phyloP scores from a whole-genome alignment of 2,888 invertebrate species.

The Cheilosia vernalis region DNA sequence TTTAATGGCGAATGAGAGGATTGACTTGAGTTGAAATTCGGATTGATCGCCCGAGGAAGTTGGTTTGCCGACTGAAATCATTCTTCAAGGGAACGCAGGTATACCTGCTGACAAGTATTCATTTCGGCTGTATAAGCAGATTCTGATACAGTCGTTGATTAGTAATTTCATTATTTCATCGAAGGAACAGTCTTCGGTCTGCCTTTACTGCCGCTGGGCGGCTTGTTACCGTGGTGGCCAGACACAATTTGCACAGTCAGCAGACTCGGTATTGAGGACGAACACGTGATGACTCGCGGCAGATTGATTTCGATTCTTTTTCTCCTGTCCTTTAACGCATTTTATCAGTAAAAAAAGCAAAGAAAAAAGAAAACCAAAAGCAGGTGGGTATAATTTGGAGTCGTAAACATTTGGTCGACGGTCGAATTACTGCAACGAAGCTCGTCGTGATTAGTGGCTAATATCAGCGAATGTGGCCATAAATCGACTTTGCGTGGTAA shows the following conservation, averaged over 20 bases:
- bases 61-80: not conserved
- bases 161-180: not conserved
- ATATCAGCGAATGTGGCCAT: no score
- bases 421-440: no score
- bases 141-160: not conserved
- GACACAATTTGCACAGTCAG: not conserved
- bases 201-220: no score
- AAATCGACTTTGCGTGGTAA: no score
- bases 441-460: no score
- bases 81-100: not conserved
- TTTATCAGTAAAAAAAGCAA: not conserved
- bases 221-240: no score
- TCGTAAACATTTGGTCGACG: no score
- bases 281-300: not conserved
- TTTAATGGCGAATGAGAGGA: not conserved
- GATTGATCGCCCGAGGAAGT: constrained; percentile 1
- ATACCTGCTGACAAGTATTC: not conserved
- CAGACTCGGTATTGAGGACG: not conserved
- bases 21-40: not conserved
- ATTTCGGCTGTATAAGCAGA: not conserved
- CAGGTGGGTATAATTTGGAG: no score
- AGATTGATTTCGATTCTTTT: not conserved
- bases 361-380: no score
- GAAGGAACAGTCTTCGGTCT: no score
- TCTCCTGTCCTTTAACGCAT: not conserved